A percentile compares a stretch with the other conserved stretches of the same genome.
Evolutionary conservation across 2,888 invertebrate species (phyloP).

Genomic region (Hyposoter dolosus): DNA sequence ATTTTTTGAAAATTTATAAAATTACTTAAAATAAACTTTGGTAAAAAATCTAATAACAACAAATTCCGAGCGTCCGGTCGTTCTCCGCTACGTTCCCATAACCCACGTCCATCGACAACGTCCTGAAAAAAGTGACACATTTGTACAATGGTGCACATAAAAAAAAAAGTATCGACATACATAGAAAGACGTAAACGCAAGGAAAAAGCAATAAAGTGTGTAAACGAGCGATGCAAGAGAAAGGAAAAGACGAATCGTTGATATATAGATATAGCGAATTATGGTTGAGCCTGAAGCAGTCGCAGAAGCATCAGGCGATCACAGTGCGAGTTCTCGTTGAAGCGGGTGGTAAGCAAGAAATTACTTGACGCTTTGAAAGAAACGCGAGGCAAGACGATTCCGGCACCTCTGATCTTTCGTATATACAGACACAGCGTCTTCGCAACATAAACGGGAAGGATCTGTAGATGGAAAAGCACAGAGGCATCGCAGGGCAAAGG

Average conservation of each 20-base stretch:
- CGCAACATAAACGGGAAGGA: conserved; percentile 40
- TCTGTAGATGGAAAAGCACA: conserved; percentile 67
- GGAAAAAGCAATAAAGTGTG: conserved; percentile 22
- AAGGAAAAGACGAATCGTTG: not conserved
- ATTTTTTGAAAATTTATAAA: too few species aligned
- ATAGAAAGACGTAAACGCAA: not conserved
- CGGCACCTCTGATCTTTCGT: conserved; percentile 66
- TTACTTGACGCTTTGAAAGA: conserved; percentile 69
- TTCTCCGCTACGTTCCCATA: not conserved
- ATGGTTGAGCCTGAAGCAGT: conserved; percentile 38
- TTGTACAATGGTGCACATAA: not conserved
- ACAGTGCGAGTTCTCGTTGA: conserved; percentile 35
- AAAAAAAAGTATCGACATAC: not conserved
- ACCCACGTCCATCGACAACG: not conserved
- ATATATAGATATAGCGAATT: conserved; percentile 30
- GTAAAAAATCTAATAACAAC: conserved; percentile 26
- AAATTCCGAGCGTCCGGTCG: not conserved
- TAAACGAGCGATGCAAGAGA: conserved; percentile 31
- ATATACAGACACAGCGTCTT: conserved; percentile 9
- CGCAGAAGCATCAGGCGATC: conserved; percentile 40
- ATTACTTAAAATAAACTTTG: conserved; percentile 22
- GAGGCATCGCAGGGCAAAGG: conserved; percentile 40
- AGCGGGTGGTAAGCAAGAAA: conserved; percentile 60
- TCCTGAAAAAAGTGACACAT: conserved; percentile 29
- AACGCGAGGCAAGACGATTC: conserved; percentile 66